These are phyloP conservation scores for Colius striatus DNA, from an alignment of 2,113 vertebrate species.

Conservation along the genomic window DNA sequence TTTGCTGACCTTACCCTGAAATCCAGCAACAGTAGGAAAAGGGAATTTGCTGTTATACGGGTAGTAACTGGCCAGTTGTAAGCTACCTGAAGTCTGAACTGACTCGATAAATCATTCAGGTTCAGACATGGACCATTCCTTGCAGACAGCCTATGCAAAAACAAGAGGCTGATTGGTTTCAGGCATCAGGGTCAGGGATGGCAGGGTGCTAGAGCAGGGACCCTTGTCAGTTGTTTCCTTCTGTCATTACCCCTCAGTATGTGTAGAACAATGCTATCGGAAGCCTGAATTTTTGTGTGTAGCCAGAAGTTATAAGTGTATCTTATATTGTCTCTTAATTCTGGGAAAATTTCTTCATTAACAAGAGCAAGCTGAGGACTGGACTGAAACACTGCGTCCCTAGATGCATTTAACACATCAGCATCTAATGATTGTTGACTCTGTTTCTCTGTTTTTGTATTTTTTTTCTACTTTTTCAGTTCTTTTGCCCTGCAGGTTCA, in stretches of 20 bases:
- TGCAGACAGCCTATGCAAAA: not conserved
- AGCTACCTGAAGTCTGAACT: not conserved
- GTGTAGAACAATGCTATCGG: rapidly evolving
- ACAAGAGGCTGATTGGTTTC: not conserved
- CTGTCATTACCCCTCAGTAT: not conserved
- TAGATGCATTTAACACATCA: not conserved
- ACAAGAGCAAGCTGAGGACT: not conserved
- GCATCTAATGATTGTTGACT: not conserved
- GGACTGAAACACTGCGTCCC: not conserved
- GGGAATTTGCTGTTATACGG: not conserved
- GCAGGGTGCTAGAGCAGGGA: not conserved
- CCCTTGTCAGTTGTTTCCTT: rapidly evolving
- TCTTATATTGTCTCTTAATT: not conserved
- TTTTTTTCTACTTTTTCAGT: not conserved
- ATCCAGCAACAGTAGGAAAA: not conserved
- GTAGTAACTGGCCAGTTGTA: not conserved
- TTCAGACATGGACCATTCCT: not conserved
- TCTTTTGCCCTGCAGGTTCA: slow-evolving; percentile 50
- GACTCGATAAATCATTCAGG: not conserved
- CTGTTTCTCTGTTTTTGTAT: not conserved
- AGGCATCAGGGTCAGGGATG: not conserved
- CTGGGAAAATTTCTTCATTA: not conserved
- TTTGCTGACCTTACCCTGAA: not conserved
- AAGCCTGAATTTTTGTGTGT: not conserved
- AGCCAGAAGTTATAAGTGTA: not conserved